Percentiles rank a stretch among this genome's conserved stretches.
phyloP scores from a whole-genome alignment of 2,113 vertebrate genomes.

The Sitta europaea region DNA sequence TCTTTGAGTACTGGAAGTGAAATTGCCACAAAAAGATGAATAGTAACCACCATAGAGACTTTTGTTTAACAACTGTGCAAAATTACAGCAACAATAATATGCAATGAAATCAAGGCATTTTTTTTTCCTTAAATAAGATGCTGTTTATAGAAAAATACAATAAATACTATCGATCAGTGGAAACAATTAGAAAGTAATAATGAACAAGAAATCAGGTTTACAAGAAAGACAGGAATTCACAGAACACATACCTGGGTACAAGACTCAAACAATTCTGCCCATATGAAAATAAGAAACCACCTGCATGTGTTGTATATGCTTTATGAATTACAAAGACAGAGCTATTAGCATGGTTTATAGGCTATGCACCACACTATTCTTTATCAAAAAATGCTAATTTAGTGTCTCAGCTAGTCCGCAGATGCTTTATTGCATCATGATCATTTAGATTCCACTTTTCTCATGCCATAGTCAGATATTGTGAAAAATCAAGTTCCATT shows the following conservation, averaged over 20 bases:
- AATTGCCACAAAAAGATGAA: background rate
- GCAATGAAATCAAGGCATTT: background rate
- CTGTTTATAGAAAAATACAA: background rate
- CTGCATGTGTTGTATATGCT: background rate
- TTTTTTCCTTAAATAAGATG: background rate
- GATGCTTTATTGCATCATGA: slow-evolving; percentile 55
- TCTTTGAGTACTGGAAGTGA: background rate
- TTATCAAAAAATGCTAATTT: slow-evolving; percentile 47
- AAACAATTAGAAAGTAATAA: background rate
- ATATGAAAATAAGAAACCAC: background rate
- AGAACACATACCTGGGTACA: background rate
- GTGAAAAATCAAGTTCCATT: slow-evolving; percentile 67
- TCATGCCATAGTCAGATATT: slow-evolving; percentile 45
- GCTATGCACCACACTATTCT: background rate
- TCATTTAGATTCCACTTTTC: slow-evolving; percentile 53
- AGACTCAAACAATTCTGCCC: background rate
- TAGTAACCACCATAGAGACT: background rate
- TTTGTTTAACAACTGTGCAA: background rate
- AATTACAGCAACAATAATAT: background rate
- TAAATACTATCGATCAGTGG: background rate
- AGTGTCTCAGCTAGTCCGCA: background rate
- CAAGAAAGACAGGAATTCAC: background rate
- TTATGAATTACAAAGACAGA: background rate
- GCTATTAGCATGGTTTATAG: background rate
- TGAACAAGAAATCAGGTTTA: background rate